Evolutionary conservation across 1,140 invertebrate genomes (phyloP).

Genomic region (Brachionus paranguensis): DNA sequence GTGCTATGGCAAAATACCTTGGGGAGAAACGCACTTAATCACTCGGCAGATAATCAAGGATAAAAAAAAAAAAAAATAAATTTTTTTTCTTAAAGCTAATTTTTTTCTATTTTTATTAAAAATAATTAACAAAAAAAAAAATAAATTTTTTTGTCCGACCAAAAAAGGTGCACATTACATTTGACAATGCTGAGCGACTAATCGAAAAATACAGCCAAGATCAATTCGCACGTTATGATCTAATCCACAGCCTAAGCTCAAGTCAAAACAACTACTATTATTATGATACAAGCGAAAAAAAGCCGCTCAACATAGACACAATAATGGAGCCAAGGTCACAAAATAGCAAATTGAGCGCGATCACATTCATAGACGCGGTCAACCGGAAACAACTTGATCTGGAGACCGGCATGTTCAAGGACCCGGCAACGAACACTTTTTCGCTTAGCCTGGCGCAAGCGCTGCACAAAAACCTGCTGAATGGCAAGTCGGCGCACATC

Average conservation of each 20-base stretch:
- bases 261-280: conserved; percentile 19
- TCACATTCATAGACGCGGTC: conserved; percentile 28
- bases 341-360: neutral
- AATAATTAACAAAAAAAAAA: too few species aligned
- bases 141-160: too few species aligned
- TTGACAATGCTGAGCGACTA: conserved; percentile 29
- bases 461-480: neutral
- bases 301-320: conserved; percentile 21
- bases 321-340: neutral
- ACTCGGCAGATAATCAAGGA: neutral
- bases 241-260: neutral
- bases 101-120: neutral
- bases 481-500: neutral
- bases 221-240: neutral
- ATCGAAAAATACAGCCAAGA: conserved; percentile 19
- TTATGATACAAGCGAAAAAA: conserved; percentile 2
- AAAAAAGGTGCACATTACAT: conserved; percentile 19
- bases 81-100: neutral
- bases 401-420: neutral
- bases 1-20: neutral
- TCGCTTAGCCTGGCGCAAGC: neutral
- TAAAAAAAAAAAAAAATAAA: neutral
- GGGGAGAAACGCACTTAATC: neutral
- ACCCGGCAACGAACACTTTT: neutral
- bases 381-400: conserved; percentile 22